These are phyloP conservation scores for Smithornis capensis DNA, from an alignment of 2,113 vertebrate genomes.

Conservation along the genomic window DNA sequence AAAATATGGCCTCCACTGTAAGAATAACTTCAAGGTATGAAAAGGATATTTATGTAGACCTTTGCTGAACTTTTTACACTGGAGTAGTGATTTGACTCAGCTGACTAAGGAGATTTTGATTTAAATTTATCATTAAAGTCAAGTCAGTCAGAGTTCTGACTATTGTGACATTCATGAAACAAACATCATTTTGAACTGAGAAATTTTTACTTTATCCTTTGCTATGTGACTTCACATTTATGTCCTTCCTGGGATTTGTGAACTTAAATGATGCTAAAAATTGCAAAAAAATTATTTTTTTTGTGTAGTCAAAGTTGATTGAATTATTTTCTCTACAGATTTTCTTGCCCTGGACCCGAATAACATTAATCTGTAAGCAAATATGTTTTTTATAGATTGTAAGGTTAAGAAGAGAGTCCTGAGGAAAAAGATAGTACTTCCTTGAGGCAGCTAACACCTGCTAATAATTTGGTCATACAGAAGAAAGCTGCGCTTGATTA, in stretches of 20 bases:
- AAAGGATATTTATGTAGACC: background rate
- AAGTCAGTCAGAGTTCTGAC: background rate
- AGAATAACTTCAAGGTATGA: background rate
- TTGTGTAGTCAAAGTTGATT: background rate
- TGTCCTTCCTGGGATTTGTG: background rate
- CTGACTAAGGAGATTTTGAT: background rate
- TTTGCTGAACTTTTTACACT: background rate
- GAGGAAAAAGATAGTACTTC: background rate
- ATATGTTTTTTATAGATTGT: background rate
- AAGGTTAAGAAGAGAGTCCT: background rate
- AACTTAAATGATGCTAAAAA: background rate
- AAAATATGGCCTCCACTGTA: background rate
- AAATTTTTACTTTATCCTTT: background rate
- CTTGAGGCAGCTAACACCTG: background rate
- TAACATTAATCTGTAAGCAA: background rate
- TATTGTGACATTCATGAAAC: background rate
- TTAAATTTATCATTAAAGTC: background rate
- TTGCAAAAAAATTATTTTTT: background rate
- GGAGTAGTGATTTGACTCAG: background rate
- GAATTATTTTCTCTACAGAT: background rate
- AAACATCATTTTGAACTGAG: background rate
- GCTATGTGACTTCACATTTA: background rate
- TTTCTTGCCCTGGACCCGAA: background rate
- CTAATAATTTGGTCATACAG: background rate
- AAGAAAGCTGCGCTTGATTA: background rate